phyloP scores from a whole-genome alignment of 2,888 invertebrate species.

The Pristionchus maxplancki region DNA sequence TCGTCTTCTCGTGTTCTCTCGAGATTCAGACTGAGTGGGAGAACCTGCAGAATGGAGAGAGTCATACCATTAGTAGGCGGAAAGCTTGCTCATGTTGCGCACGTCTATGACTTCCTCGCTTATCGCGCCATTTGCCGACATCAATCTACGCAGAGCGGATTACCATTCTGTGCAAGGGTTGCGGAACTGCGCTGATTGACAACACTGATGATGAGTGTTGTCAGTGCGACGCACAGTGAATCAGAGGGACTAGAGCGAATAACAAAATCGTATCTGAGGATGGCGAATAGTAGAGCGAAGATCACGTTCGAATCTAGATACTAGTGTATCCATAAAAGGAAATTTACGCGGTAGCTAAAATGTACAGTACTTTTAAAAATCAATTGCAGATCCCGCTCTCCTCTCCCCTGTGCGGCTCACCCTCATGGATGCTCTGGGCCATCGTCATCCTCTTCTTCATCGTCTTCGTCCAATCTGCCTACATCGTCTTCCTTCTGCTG shows the following conservation, averaged over 20 bases:
- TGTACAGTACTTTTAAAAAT: too few species aligned
- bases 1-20: neutral
- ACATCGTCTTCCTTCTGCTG: constrained; percentile 15
- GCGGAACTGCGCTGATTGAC: too few species aligned
- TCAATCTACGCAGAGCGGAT: neutral
- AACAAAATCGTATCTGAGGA: neutral
- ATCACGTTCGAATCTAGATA: neutral
- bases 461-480: constrained; percentile 3
- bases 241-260: neutral
- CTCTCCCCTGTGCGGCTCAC: neutral
- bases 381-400: neutral
- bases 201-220: neutral
- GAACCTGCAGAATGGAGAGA: neutral
- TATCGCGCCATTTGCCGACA: neutral
- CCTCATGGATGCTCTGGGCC: constrained; percentile 5
- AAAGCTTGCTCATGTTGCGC: neutral
- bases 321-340: neutral
- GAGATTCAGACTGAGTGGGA: neutral
- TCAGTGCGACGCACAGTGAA: neutral
- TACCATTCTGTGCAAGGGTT: neutral
- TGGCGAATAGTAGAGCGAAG: neutral
- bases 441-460: constrained; percentile 11
- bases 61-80: neutral
- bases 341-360: too few species aligned
- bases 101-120: neutral